Evolutionary conservation across 2,888 invertebrate species (phyloP).

Genomic region (Craniophora ligustri): DNA sequence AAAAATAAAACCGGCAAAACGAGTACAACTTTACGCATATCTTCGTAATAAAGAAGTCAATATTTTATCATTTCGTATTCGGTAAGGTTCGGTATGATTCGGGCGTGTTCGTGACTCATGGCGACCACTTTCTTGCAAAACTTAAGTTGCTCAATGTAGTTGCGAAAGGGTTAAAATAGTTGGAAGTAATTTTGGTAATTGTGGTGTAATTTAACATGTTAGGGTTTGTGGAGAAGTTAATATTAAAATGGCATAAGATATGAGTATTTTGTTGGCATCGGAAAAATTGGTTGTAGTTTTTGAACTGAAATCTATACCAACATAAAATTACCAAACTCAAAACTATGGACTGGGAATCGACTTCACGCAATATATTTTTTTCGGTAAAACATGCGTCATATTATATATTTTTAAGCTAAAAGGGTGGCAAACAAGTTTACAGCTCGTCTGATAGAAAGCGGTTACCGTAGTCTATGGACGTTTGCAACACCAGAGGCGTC

Average conservation of each 20-base stretch:
- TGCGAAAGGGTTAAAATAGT: conserved; percentile 54
- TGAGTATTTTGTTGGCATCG: neutral
- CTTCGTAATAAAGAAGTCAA: conserved; percentile 32
- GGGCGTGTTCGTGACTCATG: conserved; percentile 58
- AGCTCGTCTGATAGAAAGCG: no score
- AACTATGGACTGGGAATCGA: no score
- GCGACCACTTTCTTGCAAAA: conserved; percentile 62
- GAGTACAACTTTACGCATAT: conserved; percentile 43
- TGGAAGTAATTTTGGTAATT: conserved; percentile 59
- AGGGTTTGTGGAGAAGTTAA: conserved; percentile 2
- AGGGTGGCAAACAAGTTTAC: no score
- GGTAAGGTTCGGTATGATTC: conserved; percentile 27
- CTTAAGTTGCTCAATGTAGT: conserved; percentile 59
- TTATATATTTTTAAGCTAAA: no score
- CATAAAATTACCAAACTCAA: no score
- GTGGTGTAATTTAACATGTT: conserved; percentile 50
- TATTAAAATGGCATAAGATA: neutral
- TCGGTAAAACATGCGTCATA: no score
- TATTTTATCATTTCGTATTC: conserved; percentile 41
- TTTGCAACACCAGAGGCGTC: no score
- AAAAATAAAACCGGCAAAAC: conserved; percentile 41
- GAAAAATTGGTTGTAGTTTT: no score
- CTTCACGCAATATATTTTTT: no score
- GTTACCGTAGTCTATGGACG: no score
- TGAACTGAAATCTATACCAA: no score